Evolutionary conservation across 1,140 invertebrate genomes (phyloP).

Genomic region (Pteromalus puparum): DNA sequence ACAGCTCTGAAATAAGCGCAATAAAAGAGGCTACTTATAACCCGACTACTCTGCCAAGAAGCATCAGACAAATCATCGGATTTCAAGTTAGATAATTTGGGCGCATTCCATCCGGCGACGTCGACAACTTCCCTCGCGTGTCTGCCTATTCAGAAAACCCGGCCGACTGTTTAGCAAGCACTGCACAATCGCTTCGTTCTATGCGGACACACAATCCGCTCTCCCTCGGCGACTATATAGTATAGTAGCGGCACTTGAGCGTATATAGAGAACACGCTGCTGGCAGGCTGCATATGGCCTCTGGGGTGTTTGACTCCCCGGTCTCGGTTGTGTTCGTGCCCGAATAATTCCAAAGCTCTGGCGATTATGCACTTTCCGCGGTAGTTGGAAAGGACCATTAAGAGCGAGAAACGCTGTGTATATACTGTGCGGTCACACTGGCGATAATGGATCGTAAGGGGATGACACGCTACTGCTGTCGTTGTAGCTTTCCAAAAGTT

Average conservation of each 20-base stretch:
- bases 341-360: slow-evolving; percentile 3
- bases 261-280: background rate
- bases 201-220: background rate
- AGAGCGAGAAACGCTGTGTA: background rate
- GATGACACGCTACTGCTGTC: background rate
- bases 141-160: background rate
- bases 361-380: slow-evolving; percentile 34
- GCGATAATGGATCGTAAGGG: slow-evolving; percentile 5
- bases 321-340: background rate
- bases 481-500: background rate
- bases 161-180: background rate
- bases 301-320: background rate
- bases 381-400: slow-evolving; percentile 28
- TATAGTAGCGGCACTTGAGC: background rate
- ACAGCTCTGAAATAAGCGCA: too few species aligned
- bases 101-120: too few species aligned
- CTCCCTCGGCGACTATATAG: background rate
- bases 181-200: background rate
- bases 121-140: too few species aligned
- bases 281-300: slow-evolving; percentile 11
- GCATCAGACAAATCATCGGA: too few species aligned
- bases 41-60: too few species aligned
- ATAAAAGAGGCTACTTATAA: too few species aligned
- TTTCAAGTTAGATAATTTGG: too few species aligned
- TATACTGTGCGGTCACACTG: background rate